Evolutionary conservation across 2,113 vertebrate species (phyloP), one percentile per base, ranked within the genome.

Genomic region (Columba livia): DNA sequence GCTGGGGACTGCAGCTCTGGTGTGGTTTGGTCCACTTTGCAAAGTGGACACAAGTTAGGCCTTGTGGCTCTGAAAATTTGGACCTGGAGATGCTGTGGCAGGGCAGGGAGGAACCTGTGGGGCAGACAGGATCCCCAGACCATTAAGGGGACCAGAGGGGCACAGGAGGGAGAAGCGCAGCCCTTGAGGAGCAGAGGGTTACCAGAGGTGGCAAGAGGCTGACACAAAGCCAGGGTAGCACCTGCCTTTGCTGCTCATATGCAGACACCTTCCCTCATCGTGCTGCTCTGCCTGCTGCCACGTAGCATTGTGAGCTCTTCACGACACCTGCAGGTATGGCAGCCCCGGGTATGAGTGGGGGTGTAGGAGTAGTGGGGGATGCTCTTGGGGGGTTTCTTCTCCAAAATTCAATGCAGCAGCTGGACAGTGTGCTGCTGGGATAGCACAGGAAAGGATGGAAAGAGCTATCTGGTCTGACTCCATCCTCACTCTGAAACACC

Each of bases 401-500:
- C 26, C 65, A 61, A 24, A 88, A 74, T 8, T 7, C 51, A 29
- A 10, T 2, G 3, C n/a, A 38, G n/a, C 4, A 5, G 12, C 29
- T 0, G 0, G 29, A 21, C 17, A 31, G 0, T 3, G 40, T 38
- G 56, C 67, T 80, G 64, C 50, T 15, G 62, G 20, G 15, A 26
- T 44, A n/a, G n/a, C 57, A 11, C 0, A 2, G 88, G 44, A 42
- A 66, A 34, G 23, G 24, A 9, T 4, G 19, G 72, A 36, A 66
- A 74, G 51, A 36, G 31, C n/a, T 57, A 10, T 29, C 9, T 4
- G 66, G 67, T 53, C 25, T 44, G 47, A 15, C n/a, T 56, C 86
- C 6, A 0, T 31, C 31, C 89, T 47, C 50, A 9, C 15, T 58
- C 53, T 56, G 31, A 20, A 72, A 20, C 18, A 7, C 54, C 56